A percentile compares a stretch with the other conserved stretches of the same genome.
Conservation (phyloP, 1,140 invertebrate species). For the Drosophila gunungcola region DNA sequence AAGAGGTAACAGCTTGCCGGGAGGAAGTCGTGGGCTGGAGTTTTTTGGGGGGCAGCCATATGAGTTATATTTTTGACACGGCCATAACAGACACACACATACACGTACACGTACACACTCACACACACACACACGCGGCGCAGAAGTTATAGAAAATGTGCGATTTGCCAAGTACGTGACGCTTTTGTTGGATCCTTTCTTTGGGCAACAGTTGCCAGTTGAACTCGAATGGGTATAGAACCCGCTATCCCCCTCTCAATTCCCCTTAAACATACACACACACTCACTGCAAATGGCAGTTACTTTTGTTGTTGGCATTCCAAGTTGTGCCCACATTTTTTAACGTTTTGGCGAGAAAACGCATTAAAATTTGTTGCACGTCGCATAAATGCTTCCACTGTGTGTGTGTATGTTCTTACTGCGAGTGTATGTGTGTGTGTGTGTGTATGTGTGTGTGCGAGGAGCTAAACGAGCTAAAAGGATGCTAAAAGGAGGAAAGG, state of each 20-base stretch:
- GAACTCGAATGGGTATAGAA: conserved; percentile 41
- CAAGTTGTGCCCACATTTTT: conserved; percentile 82
- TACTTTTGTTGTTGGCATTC: conserved; percentile 71
- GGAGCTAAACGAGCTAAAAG: conserved; percentile 41
- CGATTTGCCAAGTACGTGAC: conserved; percentile 78
- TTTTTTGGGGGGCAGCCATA: conserved; percentile 17
- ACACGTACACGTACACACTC: conserved; percentile 12
- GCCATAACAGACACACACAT: conserved; percentile 37
- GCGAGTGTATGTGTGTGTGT: background rate
- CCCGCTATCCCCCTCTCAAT: conserved; percentile 1
- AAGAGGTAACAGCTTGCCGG: conserved; percentile 48
- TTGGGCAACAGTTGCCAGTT: conserved; percentile 77
- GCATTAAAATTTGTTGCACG: conserved; percentile 83
- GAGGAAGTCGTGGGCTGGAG: conserved; percentile 13
- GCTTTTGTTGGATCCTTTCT: conserved; percentile 74
- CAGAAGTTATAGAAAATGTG: conserved; percentile 69
- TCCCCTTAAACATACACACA: conserved; percentile 31
- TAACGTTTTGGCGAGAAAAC: conserved; percentile 81
- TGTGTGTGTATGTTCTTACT: conserved; percentile 27
- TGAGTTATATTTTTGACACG: conserved; percentile 64
- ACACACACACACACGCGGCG: conserved; percentile 20
- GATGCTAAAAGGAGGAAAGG: background rate
- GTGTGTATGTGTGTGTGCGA: conserved; percentile 18
- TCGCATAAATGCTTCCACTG: conserved; percentile 75
- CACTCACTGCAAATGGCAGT: conserved; percentile 67